Evolutionary conservation across 2,797 vertebrate species (phyloP).

Genomic region (Falco columbarius): DNA sequence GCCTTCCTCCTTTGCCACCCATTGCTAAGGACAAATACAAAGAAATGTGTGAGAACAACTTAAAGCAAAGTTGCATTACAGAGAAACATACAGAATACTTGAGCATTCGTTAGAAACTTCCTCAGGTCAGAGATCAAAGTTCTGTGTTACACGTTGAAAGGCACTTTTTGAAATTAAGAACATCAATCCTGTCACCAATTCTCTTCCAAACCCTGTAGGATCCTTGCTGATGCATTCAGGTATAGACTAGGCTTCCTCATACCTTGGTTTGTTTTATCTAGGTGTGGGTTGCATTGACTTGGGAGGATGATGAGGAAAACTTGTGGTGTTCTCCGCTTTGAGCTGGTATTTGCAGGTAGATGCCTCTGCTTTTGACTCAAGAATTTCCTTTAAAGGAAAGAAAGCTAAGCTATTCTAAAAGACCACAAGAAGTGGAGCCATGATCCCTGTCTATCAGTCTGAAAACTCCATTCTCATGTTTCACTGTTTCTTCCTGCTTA

Average conservation of each 20-base stretch:
- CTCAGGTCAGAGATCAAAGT: not conserved
- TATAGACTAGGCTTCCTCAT: not conserved
- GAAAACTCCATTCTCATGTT: not conserved
- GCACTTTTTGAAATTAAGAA: not conserved
- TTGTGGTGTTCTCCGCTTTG: not conserved
- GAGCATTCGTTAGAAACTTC: not conserved
- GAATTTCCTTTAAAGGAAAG: not conserved
- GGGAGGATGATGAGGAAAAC: not conserved
- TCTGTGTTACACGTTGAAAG: not conserved
- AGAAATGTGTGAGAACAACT: not conserved
- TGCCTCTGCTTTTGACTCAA: not conserved
- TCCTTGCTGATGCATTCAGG: not conserved
- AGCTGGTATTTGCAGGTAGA: not conserved
- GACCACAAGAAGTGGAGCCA: not conserved
- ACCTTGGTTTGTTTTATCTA: not conserved
- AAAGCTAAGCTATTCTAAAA: not conserved
- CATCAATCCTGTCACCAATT: not conserved
- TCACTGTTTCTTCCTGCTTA: not conserved
- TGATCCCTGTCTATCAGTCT: not conserved
- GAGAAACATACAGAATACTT: not conserved
- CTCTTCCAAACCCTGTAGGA: not conserved
- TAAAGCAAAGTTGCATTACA: not conserved
- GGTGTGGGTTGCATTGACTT: not conserved
- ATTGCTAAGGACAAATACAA: slow-evolving; percentile 21
- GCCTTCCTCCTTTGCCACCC: slow-evolving; percentile 58